phyloP scores from a whole-genome alignment of 2,113 vertebrate species.

The Centrocercus urophasianus region DNA sequence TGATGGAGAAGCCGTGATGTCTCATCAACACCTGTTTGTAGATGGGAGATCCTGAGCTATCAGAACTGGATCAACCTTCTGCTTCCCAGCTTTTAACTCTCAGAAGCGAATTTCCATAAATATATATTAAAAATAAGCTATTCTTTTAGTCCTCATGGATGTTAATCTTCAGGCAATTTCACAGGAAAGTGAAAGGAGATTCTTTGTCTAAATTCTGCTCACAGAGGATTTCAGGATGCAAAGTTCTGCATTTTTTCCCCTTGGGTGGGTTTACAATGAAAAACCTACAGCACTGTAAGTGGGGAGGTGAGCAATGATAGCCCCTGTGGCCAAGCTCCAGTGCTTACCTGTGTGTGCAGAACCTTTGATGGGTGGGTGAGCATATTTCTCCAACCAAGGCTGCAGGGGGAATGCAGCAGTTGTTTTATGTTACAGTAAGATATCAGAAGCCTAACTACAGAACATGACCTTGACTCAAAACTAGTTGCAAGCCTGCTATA shows the following conservation, averaged over 20 bases:
- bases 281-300: background rate
- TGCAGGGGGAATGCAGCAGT: background rate
- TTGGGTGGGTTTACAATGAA: background rate
- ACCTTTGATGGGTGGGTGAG: fast-evolving
- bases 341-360: background rate
- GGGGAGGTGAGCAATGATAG: background rate
- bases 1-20: background rate
- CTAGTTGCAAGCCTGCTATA: background rate
- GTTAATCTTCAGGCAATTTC: background rate
- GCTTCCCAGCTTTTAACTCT: background rate
- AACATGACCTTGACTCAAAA: background rate
- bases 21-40: background rate
- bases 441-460: background rate
- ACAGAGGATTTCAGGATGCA: background rate
- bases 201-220: background rate
- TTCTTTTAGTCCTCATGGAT: background rate
- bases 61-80: background rate
- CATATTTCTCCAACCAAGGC: background rate
- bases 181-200: background rate
- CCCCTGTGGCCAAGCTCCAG: background rate
- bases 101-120: background rate
- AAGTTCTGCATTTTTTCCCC: background rate
- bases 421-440: background rate
- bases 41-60: background rate
- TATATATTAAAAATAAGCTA: background rate